Conservation (phyloP, 2,113 vertebrate species). For the Heterocephalus glaber region DNA sequence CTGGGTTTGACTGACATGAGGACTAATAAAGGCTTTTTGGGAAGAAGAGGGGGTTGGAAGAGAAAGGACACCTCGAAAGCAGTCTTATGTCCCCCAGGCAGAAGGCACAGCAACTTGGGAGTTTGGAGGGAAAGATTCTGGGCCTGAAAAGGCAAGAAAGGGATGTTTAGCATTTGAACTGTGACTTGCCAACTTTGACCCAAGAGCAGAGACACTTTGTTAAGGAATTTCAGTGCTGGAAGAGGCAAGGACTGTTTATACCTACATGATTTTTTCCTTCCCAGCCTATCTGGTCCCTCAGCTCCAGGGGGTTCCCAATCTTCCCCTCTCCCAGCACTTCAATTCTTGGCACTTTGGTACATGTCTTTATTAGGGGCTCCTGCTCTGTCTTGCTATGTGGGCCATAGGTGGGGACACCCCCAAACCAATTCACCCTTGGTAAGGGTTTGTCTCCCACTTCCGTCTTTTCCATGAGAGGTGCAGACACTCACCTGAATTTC, state of each 20-base stretch:
- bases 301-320: neutral
- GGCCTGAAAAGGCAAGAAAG: neutral
- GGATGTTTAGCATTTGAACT: neutral
- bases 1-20: conserved; percentile 51
- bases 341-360: neutral
- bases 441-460: neutral
- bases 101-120: neutral
- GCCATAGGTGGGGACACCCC: neutral
- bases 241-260: neutral
- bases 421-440: neutral
- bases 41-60: conserved; percentile 56
- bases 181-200: neutral
- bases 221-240: neutral
- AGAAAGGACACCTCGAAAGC: neutral
- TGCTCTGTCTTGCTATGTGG: neutral
- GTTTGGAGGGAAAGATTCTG: neutral
- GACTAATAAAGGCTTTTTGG: neutral
- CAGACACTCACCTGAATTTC: conserved; percentile 51
- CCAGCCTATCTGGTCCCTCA: neutral
- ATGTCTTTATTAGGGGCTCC: neutral
- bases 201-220: neutral
- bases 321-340: neutral
- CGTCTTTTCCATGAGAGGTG: neutral
- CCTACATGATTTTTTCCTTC: neutral
- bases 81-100: neutral